Evolutionary conservation across 2,113 vertebrate genomes (phyloP).

Genomic region (Bubo scandiacus): DNA sequence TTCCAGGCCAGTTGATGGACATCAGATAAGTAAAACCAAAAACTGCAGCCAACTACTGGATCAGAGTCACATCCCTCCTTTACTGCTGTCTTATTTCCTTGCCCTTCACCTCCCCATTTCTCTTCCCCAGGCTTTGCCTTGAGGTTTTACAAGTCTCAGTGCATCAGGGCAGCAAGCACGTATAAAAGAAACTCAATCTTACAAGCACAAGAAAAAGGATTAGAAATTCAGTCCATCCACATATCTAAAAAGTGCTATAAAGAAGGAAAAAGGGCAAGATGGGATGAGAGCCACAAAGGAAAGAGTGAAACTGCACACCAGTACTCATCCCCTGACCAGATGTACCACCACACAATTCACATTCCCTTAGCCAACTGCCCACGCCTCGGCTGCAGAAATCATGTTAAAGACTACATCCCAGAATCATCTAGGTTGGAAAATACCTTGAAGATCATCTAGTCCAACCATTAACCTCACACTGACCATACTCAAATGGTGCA

Average conservation of each 20-base stretch:
- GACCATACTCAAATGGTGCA: no score
- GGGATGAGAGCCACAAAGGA: background rate
- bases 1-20: background rate
- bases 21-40: background rate
- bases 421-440: no score
- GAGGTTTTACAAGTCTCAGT: background rate
- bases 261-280: background rate
- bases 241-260: background rate
- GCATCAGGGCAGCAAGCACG: background rate
- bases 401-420: no score
- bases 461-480: no score
- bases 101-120: background rate
- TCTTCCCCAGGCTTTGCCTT: background rate
- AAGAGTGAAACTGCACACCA: background rate
- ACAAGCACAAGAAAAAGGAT: background rate
- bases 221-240: background rate
- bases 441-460: no score
- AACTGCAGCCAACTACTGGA: background rate
- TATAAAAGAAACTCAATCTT: background rate
- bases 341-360: rapidly evolving
- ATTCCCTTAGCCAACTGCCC: background rate
- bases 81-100: background rate
- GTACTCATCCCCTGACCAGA: background rate
- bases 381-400: background rate
- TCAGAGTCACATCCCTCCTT: background rate